phyloP scores from a whole-genome alignment of 2,797 vertebrate species.

The Chloroceryle inda region DNA sequence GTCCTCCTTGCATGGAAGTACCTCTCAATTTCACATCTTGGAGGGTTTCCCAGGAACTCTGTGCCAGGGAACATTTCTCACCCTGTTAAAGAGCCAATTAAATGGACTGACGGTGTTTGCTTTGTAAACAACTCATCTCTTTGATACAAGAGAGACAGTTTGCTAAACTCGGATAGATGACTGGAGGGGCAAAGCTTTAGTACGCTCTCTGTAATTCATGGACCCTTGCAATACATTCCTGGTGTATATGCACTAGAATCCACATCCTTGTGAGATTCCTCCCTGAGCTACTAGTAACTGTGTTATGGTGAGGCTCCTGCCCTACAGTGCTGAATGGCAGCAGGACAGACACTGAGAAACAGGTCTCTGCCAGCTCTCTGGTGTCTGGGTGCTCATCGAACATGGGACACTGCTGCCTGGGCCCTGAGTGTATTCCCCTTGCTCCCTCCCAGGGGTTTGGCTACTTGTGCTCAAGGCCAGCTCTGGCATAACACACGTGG shows the following conservation, averaged over 20 bases:
- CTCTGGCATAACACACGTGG: not conserved
- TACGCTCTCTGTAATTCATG: fast-evolving
- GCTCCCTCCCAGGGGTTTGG: not conserved
- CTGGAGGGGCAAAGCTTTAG: not conserved
- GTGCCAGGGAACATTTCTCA: slow-evolving; percentile 51
- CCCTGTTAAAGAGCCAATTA: slow-evolving; percentile 48
- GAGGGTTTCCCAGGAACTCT: slow-evolving; percentile 41
- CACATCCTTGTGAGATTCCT: fast-evolving
- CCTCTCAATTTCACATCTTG: slow-evolving; percentile 47
- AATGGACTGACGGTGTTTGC: slow-evolving; percentile 13
- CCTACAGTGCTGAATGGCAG: not conserved
- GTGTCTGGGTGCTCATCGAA: not conserved
- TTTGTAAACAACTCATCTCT: slow-evolving; percentile 39
- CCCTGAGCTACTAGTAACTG: not conserved
- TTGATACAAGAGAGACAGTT: not conserved
- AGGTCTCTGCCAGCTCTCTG: not conserved
- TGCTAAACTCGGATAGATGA: not conserved
- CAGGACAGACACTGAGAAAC: not conserved
- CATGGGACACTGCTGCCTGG: not conserved
- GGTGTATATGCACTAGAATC: not conserved
- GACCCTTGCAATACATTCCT: not conserved
- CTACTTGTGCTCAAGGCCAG: not conserved
- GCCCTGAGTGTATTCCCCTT: too few species aligned
- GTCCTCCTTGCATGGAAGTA: not conserved
- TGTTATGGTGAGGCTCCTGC: not conserved